phyloP scores from a whole-genome alignment of 2,113 vertebrate species.

The Eulacestoma nigropectus region DNA sequence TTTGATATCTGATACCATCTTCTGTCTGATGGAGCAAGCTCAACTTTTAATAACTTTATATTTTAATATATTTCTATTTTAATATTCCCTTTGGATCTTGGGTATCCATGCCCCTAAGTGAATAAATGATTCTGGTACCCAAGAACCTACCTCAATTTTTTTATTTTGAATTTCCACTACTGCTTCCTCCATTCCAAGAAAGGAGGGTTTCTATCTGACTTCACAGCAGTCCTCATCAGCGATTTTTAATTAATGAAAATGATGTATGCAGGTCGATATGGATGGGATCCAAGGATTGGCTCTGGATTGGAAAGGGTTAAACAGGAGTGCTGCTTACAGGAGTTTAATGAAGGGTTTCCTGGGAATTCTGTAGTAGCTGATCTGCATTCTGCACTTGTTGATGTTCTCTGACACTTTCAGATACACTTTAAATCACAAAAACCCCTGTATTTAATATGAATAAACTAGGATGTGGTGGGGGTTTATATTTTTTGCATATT shows the following conservation, averaged over 20 bases:
- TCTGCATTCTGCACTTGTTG: background rate
- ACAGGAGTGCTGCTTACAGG: background rate
- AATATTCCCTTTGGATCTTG: background rate
- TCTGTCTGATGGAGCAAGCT: background rate
- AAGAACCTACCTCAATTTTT: background rate
- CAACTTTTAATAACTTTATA: background rate
- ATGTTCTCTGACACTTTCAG: background rate
- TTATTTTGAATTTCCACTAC: background rate
- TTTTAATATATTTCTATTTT: background rate
- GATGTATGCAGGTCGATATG: background rate
- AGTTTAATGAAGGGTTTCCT: background rate
- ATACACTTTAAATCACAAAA: background rate
- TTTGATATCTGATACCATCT: background rate
- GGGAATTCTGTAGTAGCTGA: background rate
- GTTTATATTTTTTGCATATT: background rate
- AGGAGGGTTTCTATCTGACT: background rate
- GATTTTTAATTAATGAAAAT: background rate
- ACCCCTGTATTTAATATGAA: rapidly evolving
- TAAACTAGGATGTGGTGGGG: rapidly evolving
- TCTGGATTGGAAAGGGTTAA: background rate
- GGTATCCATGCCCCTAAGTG: background rate
- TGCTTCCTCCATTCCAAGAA: background rate
- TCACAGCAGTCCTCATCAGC: background rate
- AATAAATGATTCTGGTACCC: background rate
- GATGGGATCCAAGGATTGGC: background rate